These are phyloP conservation scores for Anguilla obscura DNA, from an alignment of 2,797 vertebrate genomes.

Conservation along the genomic window DNA sequence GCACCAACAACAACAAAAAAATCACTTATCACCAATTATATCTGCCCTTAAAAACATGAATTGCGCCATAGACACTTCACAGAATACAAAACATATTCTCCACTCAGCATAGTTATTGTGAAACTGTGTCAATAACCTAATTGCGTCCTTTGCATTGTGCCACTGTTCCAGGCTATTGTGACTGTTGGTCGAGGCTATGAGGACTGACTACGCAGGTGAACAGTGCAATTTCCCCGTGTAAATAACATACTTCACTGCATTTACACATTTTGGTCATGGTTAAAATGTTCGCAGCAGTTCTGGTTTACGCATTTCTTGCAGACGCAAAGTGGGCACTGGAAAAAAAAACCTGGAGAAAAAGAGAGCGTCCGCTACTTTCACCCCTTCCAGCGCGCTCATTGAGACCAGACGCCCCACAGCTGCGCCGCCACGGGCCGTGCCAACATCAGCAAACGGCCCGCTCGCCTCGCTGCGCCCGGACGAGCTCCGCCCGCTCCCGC, in stretches of 20 bases:
- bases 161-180: not conserved
- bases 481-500: slow-evolving; percentile 38
- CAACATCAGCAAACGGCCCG: slow-evolving; percentile 47
- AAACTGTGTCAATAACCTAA: not conserved
- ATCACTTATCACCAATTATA: not conserved
- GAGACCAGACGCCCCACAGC: slow-evolving; percentile 69
- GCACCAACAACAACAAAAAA: not conserved
- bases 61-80: not conserved
- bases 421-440: slow-evolving; percentile 53
- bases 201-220: not conserved
- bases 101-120: not conserved
- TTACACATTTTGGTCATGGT: not conserved
- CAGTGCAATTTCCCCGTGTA: not conserved
- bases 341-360: not conserved
- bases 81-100: not conserved
- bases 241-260: not conserved
- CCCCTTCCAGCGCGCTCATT: slow-evolving; percentile 58
- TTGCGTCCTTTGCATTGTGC: not conserved
- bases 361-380: slow-evolving; percentile 52
- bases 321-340: not conserved
- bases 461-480: slow-evolving; percentile 47
- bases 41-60: not conserved
- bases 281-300: not conserved
- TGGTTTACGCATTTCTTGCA: not conserved
- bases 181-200: not conserved